Evolutionary conservation across 2,888 invertebrate species (phyloP).

Genomic region (Petrophora chlorosata): DNA sequence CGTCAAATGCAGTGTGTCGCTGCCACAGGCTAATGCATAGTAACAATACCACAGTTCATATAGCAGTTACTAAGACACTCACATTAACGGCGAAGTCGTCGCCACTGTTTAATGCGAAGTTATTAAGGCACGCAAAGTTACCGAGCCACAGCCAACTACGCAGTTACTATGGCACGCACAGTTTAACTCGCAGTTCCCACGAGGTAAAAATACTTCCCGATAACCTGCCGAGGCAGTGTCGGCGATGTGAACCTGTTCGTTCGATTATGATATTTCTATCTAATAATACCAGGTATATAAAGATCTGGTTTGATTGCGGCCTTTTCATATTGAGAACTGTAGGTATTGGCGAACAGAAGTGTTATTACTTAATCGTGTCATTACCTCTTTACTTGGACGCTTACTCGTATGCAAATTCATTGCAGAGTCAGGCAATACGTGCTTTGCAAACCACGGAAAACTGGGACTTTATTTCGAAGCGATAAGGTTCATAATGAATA

Average conservation of each 20-base stretch:
- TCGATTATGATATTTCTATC: constrained; percentile 31
- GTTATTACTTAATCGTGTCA: constrained; percentile 6
- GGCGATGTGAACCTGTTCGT: constrained; percentile 30
- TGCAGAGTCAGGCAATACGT: neutral
- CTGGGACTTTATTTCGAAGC: neutral
- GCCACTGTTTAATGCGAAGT: too few species aligned
- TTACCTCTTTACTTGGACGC: neutral
- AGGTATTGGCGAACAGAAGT: constrained; percentile 7
- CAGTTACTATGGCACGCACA: constrained; percentile 6
- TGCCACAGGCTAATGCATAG: constrained; percentile 30
- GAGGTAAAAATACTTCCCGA: constrained; percentile 31
- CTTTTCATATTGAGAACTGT: neutral
- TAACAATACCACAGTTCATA: constrained; percentile 2
- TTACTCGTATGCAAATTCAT: neutral
- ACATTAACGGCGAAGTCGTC: too few species aligned
- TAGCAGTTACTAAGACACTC: too few species aligned
- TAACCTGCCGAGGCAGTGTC: constrained; percentile 20
- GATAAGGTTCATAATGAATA: neutral
- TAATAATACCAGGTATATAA: constrained; percentile 14
- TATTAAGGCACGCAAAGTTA: too few species aligned
- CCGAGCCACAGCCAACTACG: constrained; percentile 33
- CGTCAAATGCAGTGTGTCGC: constrained; percentile 38
- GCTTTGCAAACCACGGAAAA: neutral
- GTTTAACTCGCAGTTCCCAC: constrained; percentile 11
- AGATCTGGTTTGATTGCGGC: constrained; percentile 7